Conservation (phyloP, 2,797 vertebrate species). For the Lemur catta region DNA sequence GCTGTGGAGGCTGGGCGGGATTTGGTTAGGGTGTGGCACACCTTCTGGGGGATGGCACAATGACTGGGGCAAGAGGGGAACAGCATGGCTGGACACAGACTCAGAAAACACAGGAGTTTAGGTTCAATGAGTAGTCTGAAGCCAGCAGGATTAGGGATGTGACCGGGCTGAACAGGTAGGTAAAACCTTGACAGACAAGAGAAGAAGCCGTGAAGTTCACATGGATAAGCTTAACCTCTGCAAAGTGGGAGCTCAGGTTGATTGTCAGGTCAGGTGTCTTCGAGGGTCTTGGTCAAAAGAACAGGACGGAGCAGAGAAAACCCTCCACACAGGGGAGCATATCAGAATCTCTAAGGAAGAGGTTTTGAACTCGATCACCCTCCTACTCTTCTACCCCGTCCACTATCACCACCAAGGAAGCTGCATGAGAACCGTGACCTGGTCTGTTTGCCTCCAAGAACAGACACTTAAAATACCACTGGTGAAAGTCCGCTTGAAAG, state of each 20-base stretch:
- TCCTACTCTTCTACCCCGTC: background rate
- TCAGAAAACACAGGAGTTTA: background rate
- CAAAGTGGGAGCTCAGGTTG: background rate
- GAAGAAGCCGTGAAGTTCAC: background rate
- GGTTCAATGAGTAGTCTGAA: background rate
- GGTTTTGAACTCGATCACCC: too few species aligned
- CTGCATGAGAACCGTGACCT: background rate
- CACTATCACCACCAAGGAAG: background rate
- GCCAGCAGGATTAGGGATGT: background rate
- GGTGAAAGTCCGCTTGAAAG: too few species aligned
- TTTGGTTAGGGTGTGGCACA: too few species aligned
- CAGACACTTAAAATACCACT: background rate
- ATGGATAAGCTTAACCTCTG: background rate
- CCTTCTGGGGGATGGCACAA: background rate
- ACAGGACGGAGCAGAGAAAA: background rate
- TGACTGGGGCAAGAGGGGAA: background rate
- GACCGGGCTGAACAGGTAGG: background rate
- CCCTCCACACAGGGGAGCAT: background rate
- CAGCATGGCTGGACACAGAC: too few species aligned
- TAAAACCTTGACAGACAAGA: background rate
- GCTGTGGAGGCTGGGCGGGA: background rate
- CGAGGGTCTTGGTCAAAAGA: background rate
- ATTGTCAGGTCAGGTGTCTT: background rate
- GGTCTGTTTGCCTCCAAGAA: background rate
- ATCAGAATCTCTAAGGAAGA: background rate